Evolutionary conservation across 1,140 invertebrate species (phyloP), one percentile per base, ranked within the genome.

Genomic region (Aphaenogaster floridana): DNA sequence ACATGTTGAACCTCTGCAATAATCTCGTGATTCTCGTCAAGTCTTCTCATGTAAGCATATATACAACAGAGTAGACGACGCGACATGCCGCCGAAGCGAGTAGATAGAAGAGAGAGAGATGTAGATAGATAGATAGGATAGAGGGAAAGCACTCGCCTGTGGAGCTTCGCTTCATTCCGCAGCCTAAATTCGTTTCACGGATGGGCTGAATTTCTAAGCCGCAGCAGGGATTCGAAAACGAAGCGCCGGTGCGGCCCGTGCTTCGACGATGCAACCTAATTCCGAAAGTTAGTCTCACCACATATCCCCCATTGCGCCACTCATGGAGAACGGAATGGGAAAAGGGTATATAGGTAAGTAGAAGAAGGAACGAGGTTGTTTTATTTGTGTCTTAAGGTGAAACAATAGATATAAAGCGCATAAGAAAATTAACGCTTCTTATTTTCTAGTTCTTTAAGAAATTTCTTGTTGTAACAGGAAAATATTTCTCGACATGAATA

Each of bases 151-250:
- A 61, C 42, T 83, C 54, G 80, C 11, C 39, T 84, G 42, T 84
- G 34, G 68, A 76, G 80, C 69, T 84, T 84, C 71, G 69, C 80
- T 74, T 76, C 69, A 76, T 84, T 76, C 72, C 87, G 86, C 21
- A 64, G 69, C 42, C 36, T 64, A 72, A 88, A 80, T 84, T 80
- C 86, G 86, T 84, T 78, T 80, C 57, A 72, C 85, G 50, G 34
- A 86, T 80, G 85, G 64, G 77, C 42, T 69, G 52, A 86, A 76
- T 90, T 88, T 87, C 61, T 74, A 80, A 79, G 71, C 74, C 79
- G 52, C 76, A 88, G 71, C 61, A 86, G 72, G 76, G 89, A 91
- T 91, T 88, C 84, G 71, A 68, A 88, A 90, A 91, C 90, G 90
- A 90, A 76, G 89, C 77, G 57, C 74, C 69, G 81, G 34, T 66